phyloP scores from a whole-genome alignment of 2,113 vertebrate species.

The Melanotaenia duboulayi region DNA sequence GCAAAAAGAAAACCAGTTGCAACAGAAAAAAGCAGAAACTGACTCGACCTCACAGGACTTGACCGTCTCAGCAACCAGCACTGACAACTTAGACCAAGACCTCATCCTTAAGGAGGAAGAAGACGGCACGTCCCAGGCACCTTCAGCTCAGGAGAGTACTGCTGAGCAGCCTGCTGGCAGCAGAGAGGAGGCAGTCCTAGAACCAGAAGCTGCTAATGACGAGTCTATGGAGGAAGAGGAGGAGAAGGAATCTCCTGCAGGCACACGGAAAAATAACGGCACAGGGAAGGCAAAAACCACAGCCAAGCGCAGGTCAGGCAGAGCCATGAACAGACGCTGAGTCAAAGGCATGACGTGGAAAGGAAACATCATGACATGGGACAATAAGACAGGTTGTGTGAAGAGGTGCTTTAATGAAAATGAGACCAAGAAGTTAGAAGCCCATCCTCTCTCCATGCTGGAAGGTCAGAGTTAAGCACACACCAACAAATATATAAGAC shows the following conservation, averaged over 20 bases:
- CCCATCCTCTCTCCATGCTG: slow-evolving; percentile 13
- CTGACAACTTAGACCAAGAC: slow-evolving; percentile 23
- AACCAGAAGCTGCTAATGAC: slow-evolving; percentile 7
- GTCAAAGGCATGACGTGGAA: neutral
- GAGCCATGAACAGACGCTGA: slow-evolving; percentile 70
- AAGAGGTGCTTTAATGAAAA: slow-evolving; percentile 51
- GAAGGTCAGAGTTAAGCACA: slow-evolving; percentile 24
- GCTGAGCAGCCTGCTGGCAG: slow-evolving; percentile 24
- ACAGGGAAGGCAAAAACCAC: slow-evolving; percentile 55
- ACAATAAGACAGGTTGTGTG: slow-evolving; percentile 6
- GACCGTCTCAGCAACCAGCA: slow-evolving; percentile 20
- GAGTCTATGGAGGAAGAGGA: slow-evolving; percentile 48
- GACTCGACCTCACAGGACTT: slow-evolving; percentile 9
- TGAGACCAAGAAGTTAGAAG: slow-evolving; percentile 37
- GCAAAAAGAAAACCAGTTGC: slow-evolving; percentile 21
- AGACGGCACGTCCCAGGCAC: slow-evolving; percentile 6
- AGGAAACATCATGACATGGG: neutral
- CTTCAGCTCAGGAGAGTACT: slow-evolving; percentile 17
- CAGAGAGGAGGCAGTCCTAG: slow-evolving; percentile 23
- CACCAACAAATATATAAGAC: slow-evolving; percentile 3
- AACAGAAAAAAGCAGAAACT: slow-evolving; percentile 19
- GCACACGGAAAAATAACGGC: slow-evolving; percentile 39
- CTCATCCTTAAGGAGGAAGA: slow-evolving; percentile 14
- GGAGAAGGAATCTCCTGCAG: slow-evolving; percentile 19
- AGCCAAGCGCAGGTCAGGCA: slow-evolving; percentile 71